These are phyloP conservation scores for Sus scrofa DNA, from an alignment of 2,113 vertebrate genomes.

Conservation along the genomic window DNA sequence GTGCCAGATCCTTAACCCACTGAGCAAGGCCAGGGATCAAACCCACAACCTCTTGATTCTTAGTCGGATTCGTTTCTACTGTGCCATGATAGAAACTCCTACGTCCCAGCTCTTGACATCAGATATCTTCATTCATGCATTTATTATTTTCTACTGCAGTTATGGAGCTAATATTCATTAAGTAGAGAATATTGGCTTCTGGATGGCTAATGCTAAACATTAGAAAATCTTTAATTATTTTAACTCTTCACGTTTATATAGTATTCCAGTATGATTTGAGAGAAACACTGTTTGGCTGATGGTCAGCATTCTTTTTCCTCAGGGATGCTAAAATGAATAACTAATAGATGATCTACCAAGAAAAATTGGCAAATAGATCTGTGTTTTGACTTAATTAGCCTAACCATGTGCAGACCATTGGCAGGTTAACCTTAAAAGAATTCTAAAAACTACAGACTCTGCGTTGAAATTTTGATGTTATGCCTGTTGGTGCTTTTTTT, in stretches of 20 bases:
- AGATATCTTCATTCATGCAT: background rate
- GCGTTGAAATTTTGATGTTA: slow-evolving; percentile 24
- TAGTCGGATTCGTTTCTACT: no score
- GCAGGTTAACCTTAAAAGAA: slow-evolving; percentile 48
- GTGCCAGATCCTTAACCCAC: no score
- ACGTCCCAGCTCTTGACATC: background rate
- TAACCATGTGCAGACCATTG: background rate
- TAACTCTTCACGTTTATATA: background rate
- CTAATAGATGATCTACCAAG: slow-evolving; percentile 45
- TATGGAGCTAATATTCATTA: background rate
- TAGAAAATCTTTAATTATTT: slow-evolving; percentile 12
- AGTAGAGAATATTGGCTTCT: background rate
- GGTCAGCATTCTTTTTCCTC: slow-evolving; percentile 30
- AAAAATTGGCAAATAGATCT: slow-evolving; percentile 40
- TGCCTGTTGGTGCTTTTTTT: background rate
- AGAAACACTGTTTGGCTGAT: background rate
- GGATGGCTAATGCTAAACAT: slow-evolving; percentile 12
- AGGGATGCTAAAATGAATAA: slow-evolving; percentile 6
- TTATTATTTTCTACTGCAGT: background rate
- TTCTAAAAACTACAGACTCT: background rate
- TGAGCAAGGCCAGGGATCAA: no score
- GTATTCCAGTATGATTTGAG: background rate
- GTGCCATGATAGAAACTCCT: no score
- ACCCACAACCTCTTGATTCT: no score
- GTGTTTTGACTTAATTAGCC: slow-evolving; percentile 23